Percentiles rank a stretch among this genome's conserved stretches.
Conservation (phyloP, 2,113 vertebrate genomes). For the Dipodomys ordii region DNA sequence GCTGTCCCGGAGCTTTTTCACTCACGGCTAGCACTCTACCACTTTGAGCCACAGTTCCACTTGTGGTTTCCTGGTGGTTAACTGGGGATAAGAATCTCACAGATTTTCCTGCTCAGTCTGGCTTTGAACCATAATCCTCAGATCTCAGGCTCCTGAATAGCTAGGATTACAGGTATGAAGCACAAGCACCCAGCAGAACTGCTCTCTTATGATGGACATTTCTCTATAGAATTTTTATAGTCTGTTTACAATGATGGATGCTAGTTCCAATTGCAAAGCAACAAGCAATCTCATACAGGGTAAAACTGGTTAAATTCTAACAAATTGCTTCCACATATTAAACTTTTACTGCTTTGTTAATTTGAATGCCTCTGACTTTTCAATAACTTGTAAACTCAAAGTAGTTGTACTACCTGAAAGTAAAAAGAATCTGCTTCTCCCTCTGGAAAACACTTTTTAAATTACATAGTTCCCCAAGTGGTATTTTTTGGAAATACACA, state of each 20-base stretch:
- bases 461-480: conserved; percentile 58
- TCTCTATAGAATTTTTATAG: background rate
- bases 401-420: conserved; percentile 13
- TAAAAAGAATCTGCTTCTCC: conserved; percentile 25
- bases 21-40: too few relatives aligned
- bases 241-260: background rate
- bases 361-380: conserved; percentile 26
- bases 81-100: too few relatives aligned
- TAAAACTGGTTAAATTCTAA: background rate
- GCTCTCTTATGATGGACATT: background rate
- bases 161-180: too few relatives aligned
- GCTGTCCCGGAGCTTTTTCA: too few relatives aligned
- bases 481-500: conserved; percentile 30
- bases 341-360: background rate
- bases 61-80: too few relatives aligned
- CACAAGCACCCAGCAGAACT: too few relatives aligned
- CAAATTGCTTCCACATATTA: background rate
- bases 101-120: too few relatives aligned
- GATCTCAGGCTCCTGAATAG: too few relatives aligned
- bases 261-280: background rate
- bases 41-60: too few relatives aligned
- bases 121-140: too few relatives aligned
- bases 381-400: conserved; percentile 50
- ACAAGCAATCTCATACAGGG: background rate
- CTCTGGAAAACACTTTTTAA: conserved; percentile 57